phyloP scores from a whole-genome alignment of 2,113 vertebrate genomes.

The Tragelaphus strepsiceros region DNA sequence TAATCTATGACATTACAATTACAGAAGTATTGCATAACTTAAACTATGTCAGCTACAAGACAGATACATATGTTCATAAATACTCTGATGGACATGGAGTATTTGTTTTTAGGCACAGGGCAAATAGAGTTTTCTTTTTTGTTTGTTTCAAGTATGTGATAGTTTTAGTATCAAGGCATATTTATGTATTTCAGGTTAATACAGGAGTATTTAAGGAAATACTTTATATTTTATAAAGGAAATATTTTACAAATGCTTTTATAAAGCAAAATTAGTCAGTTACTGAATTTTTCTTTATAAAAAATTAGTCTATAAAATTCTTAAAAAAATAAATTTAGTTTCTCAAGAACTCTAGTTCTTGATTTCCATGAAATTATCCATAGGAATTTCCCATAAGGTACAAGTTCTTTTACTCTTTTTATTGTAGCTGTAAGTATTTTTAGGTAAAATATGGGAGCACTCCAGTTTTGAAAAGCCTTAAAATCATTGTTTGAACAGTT shows the following conservation, averaged over 20 bases:
- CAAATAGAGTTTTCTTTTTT: not conserved
- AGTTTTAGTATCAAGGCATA: not conserved
- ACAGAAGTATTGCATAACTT: not conserved
- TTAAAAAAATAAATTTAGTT: constrained; percentile 1
- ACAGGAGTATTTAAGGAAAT: not conserved
- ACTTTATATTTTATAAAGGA: not conserved
- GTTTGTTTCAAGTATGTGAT: not conserved
- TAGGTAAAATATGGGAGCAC: not conserved
- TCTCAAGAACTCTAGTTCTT: constrained; percentile 20
- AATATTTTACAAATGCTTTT: not conserved
- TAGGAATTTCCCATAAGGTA: not conserved
- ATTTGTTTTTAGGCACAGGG: not conserved
- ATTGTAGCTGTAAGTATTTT: not conserved
- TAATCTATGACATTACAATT: not conserved
- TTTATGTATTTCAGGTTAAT: not conserved
- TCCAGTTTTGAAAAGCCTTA: not conserved
- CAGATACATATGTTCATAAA: not conserved
- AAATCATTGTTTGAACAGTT: not conserved
- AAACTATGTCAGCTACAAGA: not conserved
- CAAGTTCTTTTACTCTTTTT: not conserved
- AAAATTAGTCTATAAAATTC: not conserved
- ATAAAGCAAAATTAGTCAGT: constrained; percentile 19
- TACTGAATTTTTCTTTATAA: not conserved
- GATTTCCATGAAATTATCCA: not conserved
- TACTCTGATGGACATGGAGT: not conserved